phyloP scores from a whole-genome alignment of 2,888 invertebrate genomes.

The Erannis defoliaria region DNA sequence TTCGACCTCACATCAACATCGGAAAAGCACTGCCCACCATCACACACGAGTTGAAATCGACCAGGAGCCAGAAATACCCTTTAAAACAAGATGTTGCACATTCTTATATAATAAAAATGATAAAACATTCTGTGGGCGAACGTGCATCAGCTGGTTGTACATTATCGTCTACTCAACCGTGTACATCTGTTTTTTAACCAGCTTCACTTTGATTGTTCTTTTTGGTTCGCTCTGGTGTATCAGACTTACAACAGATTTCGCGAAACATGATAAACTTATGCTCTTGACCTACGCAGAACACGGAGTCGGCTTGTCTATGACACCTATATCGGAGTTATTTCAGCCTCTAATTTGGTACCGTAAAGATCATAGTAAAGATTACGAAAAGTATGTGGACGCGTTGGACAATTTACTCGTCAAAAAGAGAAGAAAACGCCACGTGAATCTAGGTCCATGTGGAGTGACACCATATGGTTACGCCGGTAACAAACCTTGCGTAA shows the following conservation, averaged over 20 bases:
- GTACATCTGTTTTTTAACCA: constrained; percentile 67
- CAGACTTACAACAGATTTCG: constrained; percentile 51
- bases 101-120: constrained; percentile 62
- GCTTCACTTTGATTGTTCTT: constrained; percentile 66
- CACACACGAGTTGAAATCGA: constrained; percentile 7
- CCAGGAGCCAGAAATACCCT: constrained; percentile 26
- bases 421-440: constrained; percentile 55
- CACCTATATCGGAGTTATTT: constrained; percentile 62
- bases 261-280: constrained; percentile 47
- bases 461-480: constrained; percentile 73
- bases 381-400: constrained; percentile 65
- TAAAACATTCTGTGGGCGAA: constrained; percentile 61
- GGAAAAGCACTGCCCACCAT: neutral
- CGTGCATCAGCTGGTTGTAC: constrained; percentile 64
- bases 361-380: constrained; percentile 55
- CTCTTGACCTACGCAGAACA: constrained; percentile 59
- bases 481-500: constrained; percentile 65
- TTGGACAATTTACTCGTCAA: constrained; percentile 62
- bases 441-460: constrained; percentile 71
- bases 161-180: constrained; percentile 65
- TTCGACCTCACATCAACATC: constrained; percentile 26
- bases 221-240: constrained; percentile 60
- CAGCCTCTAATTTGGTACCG: constrained; percentile 72
- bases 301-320: constrained; percentile 70
- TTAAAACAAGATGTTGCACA: constrained; percentile 45